Base-by-base conservation (phyloP, 2,113 vertebrate species). In the Cebus imitator region DNA sequence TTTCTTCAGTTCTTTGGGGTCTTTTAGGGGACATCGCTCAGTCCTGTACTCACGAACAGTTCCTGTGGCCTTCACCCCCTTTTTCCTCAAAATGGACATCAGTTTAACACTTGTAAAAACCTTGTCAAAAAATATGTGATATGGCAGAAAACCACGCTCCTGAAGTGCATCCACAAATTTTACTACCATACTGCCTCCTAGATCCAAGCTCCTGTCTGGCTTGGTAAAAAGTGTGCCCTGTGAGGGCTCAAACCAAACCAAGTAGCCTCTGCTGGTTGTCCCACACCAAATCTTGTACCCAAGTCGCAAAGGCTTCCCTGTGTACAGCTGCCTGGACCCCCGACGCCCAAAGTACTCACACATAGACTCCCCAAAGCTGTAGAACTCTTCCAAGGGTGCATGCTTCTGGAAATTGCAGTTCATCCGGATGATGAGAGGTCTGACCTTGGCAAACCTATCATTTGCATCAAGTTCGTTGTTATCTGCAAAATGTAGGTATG, bases 341-440 rank as follows among this genome's bases (percentile, higher is more conserved):
- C 58, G 57, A 11, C 82, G 82, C 32, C 91, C 93, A 32, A 95
- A 95, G 68, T 93, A 91, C 70, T 97, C 95, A 73, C 95, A 96
- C 52, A 48, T 73, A 20, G 94, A 97, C 72, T 96, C 82, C 0
- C 97, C 97, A 12, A 97, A 98, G 68, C 97, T 98, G 21, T 96
- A 97, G 83, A 94, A 96, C 75, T 97, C 97, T 40, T 97, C 96
- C 61, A 97, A 75, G 30, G 97, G 96, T 0, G 95, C 96, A 0
- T 97, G 97, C 83, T 97, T 97, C 79, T 68, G 94, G 91, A 98
- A 97, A 72, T 93, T 97, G 35, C 32, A 23, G 79, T 97, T 98
- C 94, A 96, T 95, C 30, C 35, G 17, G 17, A 93, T 12, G 0
- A 97, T 94, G 58, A 97, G 97, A n/a, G 95, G 95, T 58, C 97